phyloP scores from a whole-genome alignment of 2,113 vertebrate genomes.

The rat (Rattus norvegicus) region GRCr8 NC_086039.1:73593001-73593500 shows the following conservation, averaged over 20 bases:
- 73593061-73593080: constrained; percentile 30
- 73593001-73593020: constrained; percentile 54
- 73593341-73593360: background rate
- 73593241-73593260: constrained; percentile 4
- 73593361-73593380: background rate
- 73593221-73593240: constrained; percentile 7
- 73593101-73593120: constrained; percentile 1
- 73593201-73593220: constrained; percentile 44
- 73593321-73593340: background rate
- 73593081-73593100: constrained; percentile 48
- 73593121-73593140: background rate
- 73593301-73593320: background rate
- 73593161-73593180: constrained; percentile 3
- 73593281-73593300: constrained; percentile 10
- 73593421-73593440: background rate
- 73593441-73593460: background rate
- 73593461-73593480: background rate
- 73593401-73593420: background rate
- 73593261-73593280: constrained; percentile 34
- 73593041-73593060: background rate
- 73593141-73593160: constrained; percentile 59
- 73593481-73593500: background rate
- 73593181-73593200: constrained; percentile 9
- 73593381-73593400: background rate
- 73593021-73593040: constrained; percentile 38